Base-by-base conservation (phyloP, 92 coral and sea anemone species). In the Galaxea fascicularis region DNA sequence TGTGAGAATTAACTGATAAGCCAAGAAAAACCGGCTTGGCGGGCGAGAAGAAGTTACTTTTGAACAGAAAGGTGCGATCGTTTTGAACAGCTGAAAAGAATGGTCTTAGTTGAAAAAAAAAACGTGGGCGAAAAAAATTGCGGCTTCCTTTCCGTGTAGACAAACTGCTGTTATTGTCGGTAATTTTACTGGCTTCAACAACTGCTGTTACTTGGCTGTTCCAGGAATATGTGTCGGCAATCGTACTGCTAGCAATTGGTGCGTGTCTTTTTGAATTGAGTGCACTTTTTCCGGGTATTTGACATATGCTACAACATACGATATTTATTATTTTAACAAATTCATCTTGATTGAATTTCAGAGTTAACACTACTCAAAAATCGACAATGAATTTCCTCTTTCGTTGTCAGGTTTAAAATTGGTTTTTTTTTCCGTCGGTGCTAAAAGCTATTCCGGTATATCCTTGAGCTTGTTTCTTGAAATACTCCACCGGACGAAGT, bases 201-300 rank as follows among this genome's bases (percentile, higher is more conserved):
- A 27, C 6, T 26, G 20, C 17, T 14, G 2, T 35, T 35, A 35
- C 2, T 2, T 35, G 6, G 41, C 81, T 58, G 30, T 16, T 10
- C 65, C 65, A 56, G 62, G 8, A 31, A 39, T 76, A 24, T 76
- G 58, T 58, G 35, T 46, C 41, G 41, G 27, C 26, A 76, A n/a
- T 9, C 26, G 58, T 21, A 58, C 20, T 57, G 57, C 35, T 24
- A 6, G 16, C 27, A 76, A 31, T 7, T 16, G 69, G 47, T 57
- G 27, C 41, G 2, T 35, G 41, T 35, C 41, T 2, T 35, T 2
- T 35, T 35, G 41, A 35, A 35, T 35, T 35, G 16, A 58, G 68
- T 22, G 39, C 35, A 74, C 18, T 76, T 76, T 58, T 76, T 41
- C 81, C 68, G 69, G 67, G n/a, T 15, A 76, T 30, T 69, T 60